A percentile compares a stretch with the other conserved stretches of the same genome.
Evolutionary conservation across 2,888 invertebrate species (phyloP).

Genomic region (Pyrochroa serraticornis): DNA sequence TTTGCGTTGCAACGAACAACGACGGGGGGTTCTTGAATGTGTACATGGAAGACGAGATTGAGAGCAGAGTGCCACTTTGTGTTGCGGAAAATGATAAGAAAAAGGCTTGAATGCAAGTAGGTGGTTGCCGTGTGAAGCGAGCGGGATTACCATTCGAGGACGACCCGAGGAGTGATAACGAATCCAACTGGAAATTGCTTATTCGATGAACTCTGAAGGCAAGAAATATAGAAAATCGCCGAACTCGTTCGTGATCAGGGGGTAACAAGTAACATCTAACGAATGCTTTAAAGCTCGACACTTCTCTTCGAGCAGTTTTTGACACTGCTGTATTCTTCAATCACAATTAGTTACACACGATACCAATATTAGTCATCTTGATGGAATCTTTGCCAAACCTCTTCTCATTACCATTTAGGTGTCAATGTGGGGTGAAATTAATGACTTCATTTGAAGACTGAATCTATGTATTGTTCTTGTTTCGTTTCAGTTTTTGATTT

Average conservation of each 20-base stretch:
- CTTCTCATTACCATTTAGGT: too few species aligned
- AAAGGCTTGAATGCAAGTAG: not conserved
- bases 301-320: not conserved
- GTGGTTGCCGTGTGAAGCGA: conserved; percentile 3
- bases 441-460: too few species aligned
- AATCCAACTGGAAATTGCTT: not conserved
- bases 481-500: too few species aligned
- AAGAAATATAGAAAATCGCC: not conserved
- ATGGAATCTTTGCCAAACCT: too few species aligned
- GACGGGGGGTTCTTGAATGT: too few species aligned
- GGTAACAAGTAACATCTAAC: not conserved
- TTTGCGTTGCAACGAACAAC: too few species aligned
- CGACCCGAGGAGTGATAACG: not conserved
- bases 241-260: not conserved
- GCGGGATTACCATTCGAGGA: not conserved
- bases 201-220: not conserved
- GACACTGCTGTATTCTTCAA: too few species aligned
- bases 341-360: too few species aligned
- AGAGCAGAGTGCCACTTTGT: conserved; percentile 2
- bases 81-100: not conserved
- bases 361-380: too few species aligned
- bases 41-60: too few species aligned
- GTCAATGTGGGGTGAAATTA: too few species aligned
- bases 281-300: not conserved
- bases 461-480: too few species aligned